Evolutionary conservation across 1,140 invertebrate species (phyloP), one percentile per base, ranked within the genome.

Genomic region (Anastrepha ludens): DNA sequence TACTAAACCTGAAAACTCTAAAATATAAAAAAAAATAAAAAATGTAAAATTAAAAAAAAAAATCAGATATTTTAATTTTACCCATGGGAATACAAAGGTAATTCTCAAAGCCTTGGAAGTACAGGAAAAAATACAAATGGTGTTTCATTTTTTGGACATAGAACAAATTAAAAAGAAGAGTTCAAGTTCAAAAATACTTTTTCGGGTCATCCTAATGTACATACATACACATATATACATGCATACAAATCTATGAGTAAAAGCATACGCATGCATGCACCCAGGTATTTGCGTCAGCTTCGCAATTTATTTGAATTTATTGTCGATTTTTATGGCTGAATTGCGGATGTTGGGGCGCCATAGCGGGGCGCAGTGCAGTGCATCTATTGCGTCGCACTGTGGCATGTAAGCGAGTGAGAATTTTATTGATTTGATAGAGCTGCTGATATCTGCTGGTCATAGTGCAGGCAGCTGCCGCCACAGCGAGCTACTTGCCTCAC

Each of bases 381-480:
- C n/a, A 11, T 39, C 1, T 0, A 2, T 20, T 41, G 39, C 41
- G 44, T 29, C 55, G 74, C 74, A 81, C 47, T 81, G 50, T 81
- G 74, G 74, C 74, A 55, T 8, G 47, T 20, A 55, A 58, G 74
- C 50, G 47, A 81, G 47, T 81, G 74, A 81, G 74, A 55, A 81
- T 81, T 81, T 81, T 81, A 81, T 81, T 81, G 74, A 81, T 81
- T 81, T 81, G 74, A 81, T 81, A 55, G 29, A 55, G 74, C 55
- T 81, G 74, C 44, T 58, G 74, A 81, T 81, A 81, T 55, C 47
- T 81, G 50, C 17, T 81, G 74, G 47, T 20, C 47, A 81, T 81
- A 81, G 74, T 81, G 64, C 64, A n/a, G 70, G 74, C 74, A 3
- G 74, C 17, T 55, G 64, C 15, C 15, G 70, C 41, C 17, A 17